These are phyloP conservation scores for Steinernema hermaphroditum DNA, from an alignment of 2,888 invertebrate species.

Conservation along the genomic window DNA sequence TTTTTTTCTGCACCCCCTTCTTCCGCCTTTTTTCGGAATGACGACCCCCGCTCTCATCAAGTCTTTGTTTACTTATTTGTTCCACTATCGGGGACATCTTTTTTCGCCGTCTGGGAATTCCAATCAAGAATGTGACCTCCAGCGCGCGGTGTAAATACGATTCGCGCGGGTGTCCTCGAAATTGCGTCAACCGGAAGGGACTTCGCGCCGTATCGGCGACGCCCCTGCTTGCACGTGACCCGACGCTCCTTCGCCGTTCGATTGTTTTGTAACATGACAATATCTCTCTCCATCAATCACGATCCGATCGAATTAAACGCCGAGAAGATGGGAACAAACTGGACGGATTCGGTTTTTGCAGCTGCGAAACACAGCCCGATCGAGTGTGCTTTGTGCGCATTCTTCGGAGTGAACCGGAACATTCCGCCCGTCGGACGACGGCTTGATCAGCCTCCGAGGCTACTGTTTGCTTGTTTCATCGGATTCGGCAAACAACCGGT, in stretches of 20 bases:
- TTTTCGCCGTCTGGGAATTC: constrained; percentile 1
- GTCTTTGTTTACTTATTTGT: neutral
- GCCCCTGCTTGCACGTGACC: neutral
- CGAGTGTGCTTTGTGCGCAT: neutral
- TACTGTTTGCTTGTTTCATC: neutral
- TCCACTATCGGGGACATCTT: constrained; percentile 14
- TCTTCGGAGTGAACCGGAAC: neutral
- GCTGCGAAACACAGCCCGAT: neutral
- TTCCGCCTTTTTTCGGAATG: neutral
- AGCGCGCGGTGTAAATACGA: constrained; percentile 11
- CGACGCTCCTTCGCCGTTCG: neutral
- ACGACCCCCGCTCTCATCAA: neutral
- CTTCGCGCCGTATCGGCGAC: neutral
- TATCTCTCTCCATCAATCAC: neutral
- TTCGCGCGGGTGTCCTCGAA: constrained; percentile 19
- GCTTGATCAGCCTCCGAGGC: neutral
- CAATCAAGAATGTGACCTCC: neutral
- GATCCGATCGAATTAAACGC: neutral
- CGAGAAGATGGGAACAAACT: neutral
- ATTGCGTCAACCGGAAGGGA: constrained; percentile 25
- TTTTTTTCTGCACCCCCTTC: too few relatives aligned
- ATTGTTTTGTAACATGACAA: constrained; percentile 5
- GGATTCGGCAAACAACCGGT: neutral
- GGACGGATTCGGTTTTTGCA: constrained; percentile 5
- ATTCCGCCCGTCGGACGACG: neutral